Evolutionary conservation across 2,888 invertebrate genomes (phyloP).

Genomic region (Micropterix aruncella): DNA sequence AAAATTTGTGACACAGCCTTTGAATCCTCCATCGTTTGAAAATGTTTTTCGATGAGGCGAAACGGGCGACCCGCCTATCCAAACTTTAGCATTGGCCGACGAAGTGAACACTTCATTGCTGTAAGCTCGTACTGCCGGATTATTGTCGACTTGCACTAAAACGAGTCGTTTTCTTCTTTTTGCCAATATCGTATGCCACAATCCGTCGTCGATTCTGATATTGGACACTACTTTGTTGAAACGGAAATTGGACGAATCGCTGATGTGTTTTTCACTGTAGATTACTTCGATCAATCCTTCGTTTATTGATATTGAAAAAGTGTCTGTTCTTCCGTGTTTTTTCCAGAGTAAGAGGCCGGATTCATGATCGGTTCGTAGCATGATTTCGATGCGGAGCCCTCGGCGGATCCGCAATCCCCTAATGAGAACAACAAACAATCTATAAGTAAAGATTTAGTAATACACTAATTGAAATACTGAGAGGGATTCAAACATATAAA

Average conservation of each 20-base stretch:
- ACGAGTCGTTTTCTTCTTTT: slow-evolving; percentile 55
- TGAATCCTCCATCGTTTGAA: background rate
- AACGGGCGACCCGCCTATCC: slow-evolving; percentile 45
- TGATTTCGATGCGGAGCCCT: slow-evolving; percentile 58
- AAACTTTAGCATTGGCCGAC: slow-evolving; percentile 61
- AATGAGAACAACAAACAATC: background rate
- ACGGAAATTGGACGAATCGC: slow-evolving; percentile 27
- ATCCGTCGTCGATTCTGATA: slow-evolving; percentile 54
- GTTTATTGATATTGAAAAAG: slow-evolving; percentile 40
- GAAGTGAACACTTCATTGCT: slow-evolving; percentile 34
- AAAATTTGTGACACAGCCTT: background rate
- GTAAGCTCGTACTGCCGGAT: slow-evolving; percentile 47
- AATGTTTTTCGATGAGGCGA: no score
- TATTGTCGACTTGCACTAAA: slow-evolving; percentile 55
- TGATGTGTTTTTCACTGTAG: slow-evolving; percentile 30
- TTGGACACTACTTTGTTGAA: slow-evolving; percentile 39
- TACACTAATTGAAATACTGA: no score
- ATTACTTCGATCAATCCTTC: slow-evolving; percentile 59
- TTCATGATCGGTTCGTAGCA: slow-evolving; percentile 50
- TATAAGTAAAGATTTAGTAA: no score
- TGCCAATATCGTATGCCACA: slow-evolving; percentile 64
- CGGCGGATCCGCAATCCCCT: slow-evolving; percentile 16
- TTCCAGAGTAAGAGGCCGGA: slow-evolving; percentile 63
- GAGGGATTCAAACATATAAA: no score
- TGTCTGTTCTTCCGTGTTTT: slow-evolving; percentile 35